Evolutionary conservation across 2,113 vertebrate genomes (phyloP), one percentile per base, ranked within the genome.

Genomic region (Hypomesus transpacificus): DNA sequence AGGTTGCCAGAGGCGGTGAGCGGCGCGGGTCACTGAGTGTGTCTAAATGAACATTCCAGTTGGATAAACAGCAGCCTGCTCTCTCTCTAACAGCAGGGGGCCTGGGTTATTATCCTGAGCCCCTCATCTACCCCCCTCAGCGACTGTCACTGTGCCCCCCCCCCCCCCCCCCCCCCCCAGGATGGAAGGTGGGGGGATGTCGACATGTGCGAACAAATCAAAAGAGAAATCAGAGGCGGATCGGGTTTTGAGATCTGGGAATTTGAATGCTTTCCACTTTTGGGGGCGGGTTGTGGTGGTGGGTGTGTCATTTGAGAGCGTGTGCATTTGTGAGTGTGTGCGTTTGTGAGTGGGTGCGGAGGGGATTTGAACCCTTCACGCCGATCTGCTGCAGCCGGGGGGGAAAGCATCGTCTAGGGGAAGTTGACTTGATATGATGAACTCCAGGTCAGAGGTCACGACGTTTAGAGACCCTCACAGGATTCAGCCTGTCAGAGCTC

Each of bases 21-120:
- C 74, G 58, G 79, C 26, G 51, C 16, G 64, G 87, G 84, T 85
- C 83, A 87, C 68, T 66, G 82, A 83, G 75, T 75, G 70, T 26
- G 69, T 68, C 80, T 76, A 90, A 88, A 87, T 86, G 75, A 84
- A 87, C 82, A 87, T 85, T 87, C 81, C 85, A 87, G 79, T 87
- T 82, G 87, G 80, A 86, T 87, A 88, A 89, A 87, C 83, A 86
- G 80, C 82, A 76, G 82, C 70, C 78, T 62, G 78, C 11, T 63
- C 81, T 83, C 67, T 67, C 28, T 18, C 39, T 65, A 80, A 63
- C 80, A 85, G 82, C 80, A 80, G 82, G 85, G 73, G 78, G 76
- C 80, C 70, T 63, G 24, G 70, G 78, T 76, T 85, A 85, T 87
- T 86, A 85, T 78, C 84, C 66, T 57, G 58, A 70, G 61, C 76